phyloP scores from a whole-genome alignment of 2,888 invertebrate species.

The Zootermopsis nevadensis region DNA sequence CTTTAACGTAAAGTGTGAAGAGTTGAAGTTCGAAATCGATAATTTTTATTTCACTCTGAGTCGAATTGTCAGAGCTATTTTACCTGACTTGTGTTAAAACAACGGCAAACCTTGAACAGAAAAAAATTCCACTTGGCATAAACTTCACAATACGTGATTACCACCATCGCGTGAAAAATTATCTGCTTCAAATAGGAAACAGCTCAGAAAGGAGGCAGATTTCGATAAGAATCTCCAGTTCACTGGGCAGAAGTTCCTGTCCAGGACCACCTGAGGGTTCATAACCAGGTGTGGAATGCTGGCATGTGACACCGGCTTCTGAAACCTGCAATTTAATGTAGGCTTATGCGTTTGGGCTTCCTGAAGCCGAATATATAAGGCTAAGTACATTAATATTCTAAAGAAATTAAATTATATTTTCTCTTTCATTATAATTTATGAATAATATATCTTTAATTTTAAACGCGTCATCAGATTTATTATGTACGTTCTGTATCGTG shows the following conservation, averaged over 20 bases:
- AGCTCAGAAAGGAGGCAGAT: neutral
- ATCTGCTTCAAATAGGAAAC: neutral
- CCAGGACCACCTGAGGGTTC: neutral
- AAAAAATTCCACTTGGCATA: neutral
- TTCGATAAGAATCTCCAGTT: neutral
- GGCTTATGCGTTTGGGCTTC: neutral
- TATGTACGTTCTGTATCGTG: neutral
- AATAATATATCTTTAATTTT: neutral
- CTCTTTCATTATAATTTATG: neutral
- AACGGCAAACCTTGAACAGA: neutral
- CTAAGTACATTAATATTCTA: neutral
- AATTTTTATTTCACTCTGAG: neutral
- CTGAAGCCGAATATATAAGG: neutral
- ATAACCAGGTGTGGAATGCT: neutral
- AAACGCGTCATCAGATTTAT: slow-evolving; percentile 2
- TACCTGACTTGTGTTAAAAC: neutral
- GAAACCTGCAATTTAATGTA: neutral
- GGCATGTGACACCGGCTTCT: neutral
- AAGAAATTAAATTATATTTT: neutral
- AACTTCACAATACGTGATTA: neutral
- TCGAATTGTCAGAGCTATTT: neutral
- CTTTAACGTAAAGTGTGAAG: too few relatives aligned
- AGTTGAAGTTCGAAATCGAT: too few relatives aligned
- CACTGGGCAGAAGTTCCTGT: neutral
- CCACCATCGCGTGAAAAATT: neutral